Evolutionary conservation across 1,140 invertebrate species (phyloP).

Genomic region (Rhagoletis zephyria): DNA sequence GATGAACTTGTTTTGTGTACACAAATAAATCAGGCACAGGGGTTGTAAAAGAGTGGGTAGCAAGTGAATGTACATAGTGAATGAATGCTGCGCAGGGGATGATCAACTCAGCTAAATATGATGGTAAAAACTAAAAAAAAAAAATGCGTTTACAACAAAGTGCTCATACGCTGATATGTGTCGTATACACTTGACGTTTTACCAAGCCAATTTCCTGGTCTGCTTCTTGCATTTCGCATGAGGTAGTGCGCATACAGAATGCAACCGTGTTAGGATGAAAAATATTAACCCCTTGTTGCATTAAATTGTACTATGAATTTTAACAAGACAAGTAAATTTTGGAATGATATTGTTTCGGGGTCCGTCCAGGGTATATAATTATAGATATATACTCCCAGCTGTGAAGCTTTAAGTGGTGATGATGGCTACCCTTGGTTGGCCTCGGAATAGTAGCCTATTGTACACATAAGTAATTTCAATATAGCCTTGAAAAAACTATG

Average conservation of each 20-base stretch:
- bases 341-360: no score
- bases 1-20: neutral
- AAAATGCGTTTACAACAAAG: neutral
- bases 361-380: no score
- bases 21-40: constrained; percentile 12
- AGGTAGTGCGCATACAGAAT: no score
- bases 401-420: no score
- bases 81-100: neutral
- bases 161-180: neutral
- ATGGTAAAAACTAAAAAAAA: neutral
- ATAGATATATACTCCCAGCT: no score
- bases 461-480: no score
- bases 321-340: no score
- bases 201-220: constrained; percentile 20
- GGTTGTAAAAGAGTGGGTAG: neutral
- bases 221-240: neutral
- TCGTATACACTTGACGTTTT: constrained; percentile 16
- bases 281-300: neutral
- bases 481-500: no score
- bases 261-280: no score
- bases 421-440: no score
- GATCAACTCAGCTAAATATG: neutral
- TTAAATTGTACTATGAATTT: no score
- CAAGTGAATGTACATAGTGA: neutral
- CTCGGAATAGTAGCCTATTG: no score